Base-by-base conservation (phyloP, 2,888 invertebrate species). In the Ennomos fuscantarius region DNA sequence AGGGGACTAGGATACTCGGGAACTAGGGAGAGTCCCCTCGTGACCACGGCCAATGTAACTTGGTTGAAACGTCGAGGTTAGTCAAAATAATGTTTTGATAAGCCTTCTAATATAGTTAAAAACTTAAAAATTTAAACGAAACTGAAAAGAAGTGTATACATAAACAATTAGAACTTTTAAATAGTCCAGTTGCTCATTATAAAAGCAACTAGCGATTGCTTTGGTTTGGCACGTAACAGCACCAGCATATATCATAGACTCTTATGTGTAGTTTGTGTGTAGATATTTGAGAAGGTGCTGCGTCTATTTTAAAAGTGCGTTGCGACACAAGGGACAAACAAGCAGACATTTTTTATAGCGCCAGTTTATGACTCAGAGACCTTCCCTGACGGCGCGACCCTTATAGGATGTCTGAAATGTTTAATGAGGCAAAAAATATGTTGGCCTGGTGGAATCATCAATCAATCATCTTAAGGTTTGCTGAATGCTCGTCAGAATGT, bases 231-330 rank as follows among this genome's bases (percentile, higher is more conserved):
- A 58, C 53, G 52, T 47, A 13, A 43, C 43, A 39, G 8, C 50
- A 35, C 10, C 13, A 24, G 13, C 39, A 40, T 24, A 40, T 32
- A 37, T n/a, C 11, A 43, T 33, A 43, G 31, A 32, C 43, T 43
- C 11, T 33, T 12, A 32, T 31, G 12, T 33, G 31, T 42, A 42
- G 31, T 31, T 34, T 9, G 34, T 48, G 8, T 43, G 36, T 36
- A 48, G 48, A 58, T 36, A 53, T 58, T 35, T 15, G 48, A 52
- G 48, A 36, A 48, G 52, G 35, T 37, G 39, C 52, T 48, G 43
- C 48, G 49, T 60, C 63, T 60, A 60, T 60, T 63, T 60, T 55
- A 53, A 50, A 51, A 34, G 50, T 47, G 36, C 36, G 54, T 62
- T 55, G 57, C 55, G 57, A 62, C 57, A 58, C 50, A n/a, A 34